phyloP scores from a whole-genome alignment of 2,113 vertebrate species.

The Dipodomys spectabilis region DNA sequence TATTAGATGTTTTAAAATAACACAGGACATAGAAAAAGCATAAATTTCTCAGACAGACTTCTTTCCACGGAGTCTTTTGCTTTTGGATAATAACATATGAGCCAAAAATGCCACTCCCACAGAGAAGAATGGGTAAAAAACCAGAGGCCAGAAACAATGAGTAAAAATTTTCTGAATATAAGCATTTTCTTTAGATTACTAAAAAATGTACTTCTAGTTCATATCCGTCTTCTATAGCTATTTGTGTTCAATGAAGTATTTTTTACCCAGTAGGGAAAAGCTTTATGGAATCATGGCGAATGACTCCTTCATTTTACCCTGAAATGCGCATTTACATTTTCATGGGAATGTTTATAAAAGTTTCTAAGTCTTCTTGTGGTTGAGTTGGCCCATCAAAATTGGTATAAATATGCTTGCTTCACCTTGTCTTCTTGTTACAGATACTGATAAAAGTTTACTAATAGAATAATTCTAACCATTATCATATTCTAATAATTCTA shows the following conservation, averaged over 20 bases:
- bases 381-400: background rate
- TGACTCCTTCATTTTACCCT: slow-evolving; percentile 1
- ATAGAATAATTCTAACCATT: slow-evolving; percentile 51
- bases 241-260: background rate
- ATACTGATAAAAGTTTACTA: slow-evolving; percentile 3
- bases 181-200: slow-evolving; percentile 59
- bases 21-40: slow-evolving; percentile 60
- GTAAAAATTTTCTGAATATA: slow-evolving; percentile 10
- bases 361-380: background rate
- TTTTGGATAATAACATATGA: slow-evolving; percentile 67
- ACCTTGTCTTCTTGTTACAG: background rate
- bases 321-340: background rate
- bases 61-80: slow-evolving; percentile 22
- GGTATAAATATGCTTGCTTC: background rate
- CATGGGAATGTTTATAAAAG: background rate
- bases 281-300: background rate
- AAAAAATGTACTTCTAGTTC: slow-evolving; percentile 53
- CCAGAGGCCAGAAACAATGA: slow-evolving; percentile 38
- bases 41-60: slow-evolving; percentile 51
- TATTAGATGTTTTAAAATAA: slow-evolving; percentile 70
- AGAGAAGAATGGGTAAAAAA: slow-evolving; percentile 50
- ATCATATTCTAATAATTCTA: background rate
- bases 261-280: background rate
- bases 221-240: background rate
- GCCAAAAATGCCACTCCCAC: slow-evolving; percentile 38